These are phyloP conservation scores for Volucella zonaria DNA, from an alignment of 2,888 invertebrate genomes.

Conservation along the genomic window DNA sequence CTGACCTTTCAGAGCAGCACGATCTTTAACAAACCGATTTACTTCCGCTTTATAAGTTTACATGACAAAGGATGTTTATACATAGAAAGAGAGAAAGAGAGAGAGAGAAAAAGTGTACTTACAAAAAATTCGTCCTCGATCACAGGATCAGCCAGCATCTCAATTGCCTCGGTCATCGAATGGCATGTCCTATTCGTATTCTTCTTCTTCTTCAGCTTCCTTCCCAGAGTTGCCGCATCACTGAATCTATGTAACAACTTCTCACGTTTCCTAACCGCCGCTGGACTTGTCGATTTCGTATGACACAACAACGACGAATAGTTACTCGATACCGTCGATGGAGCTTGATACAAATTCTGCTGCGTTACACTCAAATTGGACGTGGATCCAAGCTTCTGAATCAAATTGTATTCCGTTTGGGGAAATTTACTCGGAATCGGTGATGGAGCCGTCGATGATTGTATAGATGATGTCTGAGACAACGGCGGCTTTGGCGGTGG, in stretches of 20 bases:
- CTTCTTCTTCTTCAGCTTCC: slow-evolving; percentile 82
- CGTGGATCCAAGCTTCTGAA: slow-evolving; percentile 80
- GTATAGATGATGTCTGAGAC: slow-evolving; percentile 77
- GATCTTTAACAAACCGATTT: slow-evolving; percentile 10
- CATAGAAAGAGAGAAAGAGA: too few relatives aligned
- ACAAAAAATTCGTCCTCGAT: slow-evolving; percentile 83
- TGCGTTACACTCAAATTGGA: slow-evolving; percentile 78
- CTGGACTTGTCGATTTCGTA: slow-evolving; percentile 80
- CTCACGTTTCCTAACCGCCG: slow-evolving; percentile 81
- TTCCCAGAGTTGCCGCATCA: slow-evolving; percentile 82
- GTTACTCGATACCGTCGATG: slow-evolving; percentile 75
- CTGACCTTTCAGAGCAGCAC: too few relatives aligned
- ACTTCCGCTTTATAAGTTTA: background rate
- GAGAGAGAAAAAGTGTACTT: slow-evolving; percentile 77
- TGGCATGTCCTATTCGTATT: slow-evolving; percentile 82
- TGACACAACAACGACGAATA: slow-evolving; percentile 80
- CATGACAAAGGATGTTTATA: too few relatives aligned
- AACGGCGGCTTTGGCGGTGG: slow-evolving; percentile 80
- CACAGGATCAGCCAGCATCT: slow-evolving; percentile 83
- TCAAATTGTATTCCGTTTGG: slow-evolving; percentile 81
- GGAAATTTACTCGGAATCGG: slow-evolving; percentile 80
- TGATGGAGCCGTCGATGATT: slow-evolving; percentile 77
- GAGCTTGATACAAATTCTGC: slow-evolving; percentile 80
- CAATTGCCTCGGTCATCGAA: slow-evolving; percentile 82
- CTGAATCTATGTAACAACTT: slow-evolving; percentile 82